Conservation (phyloP, 35 echinoderm and acorn worm genomes). For the Ptychodera flava region DNA sequence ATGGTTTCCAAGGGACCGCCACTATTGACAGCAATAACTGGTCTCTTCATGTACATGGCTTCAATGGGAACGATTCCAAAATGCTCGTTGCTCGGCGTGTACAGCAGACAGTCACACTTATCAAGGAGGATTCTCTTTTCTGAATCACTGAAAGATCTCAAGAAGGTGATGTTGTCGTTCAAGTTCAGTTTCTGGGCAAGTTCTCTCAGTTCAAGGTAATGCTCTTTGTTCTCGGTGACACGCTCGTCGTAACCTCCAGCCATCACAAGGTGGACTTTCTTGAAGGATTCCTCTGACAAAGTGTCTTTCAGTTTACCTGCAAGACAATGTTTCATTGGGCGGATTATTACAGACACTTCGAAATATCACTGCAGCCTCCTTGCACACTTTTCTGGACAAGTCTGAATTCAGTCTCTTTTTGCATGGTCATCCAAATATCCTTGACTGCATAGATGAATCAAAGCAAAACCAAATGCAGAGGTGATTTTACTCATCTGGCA, state of each 20-base stretch:
- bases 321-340: too few species aligned
- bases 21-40: constrained; percentile 95
- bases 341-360: too few species aligned
- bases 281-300: constrained; percentile 42
- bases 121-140: constrained; percentile 71
- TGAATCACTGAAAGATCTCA: constrained; percentile 81
- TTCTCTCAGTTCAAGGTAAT: constrained; percentile 70
- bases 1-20: constrained; percentile 91
- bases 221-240: constrained; percentile 84
- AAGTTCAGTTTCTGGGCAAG: constrained; percentile 51
- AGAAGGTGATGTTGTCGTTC: constrained; percentile 61
- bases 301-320: constrained; percentile 51
- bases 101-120: constrained; percentile 74
- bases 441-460: too few species aligned
- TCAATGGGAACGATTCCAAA: constrained; percentile 98
- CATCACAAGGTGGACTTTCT: constrained; percentile 75
- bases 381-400: too few species aligned
- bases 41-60: constrained; percentile 92
- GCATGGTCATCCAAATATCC: too few species aligned
- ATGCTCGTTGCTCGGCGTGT: constrained; percentile 92
- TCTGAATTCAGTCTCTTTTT: too few species aligned
- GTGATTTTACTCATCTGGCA: too few species aligned
- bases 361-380: too few species aligned
- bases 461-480: too few species aligned
- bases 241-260: constrained; percentile 95